Evolutionary conservation across 2,888 invertebrate genomes (phyloP).

Genomic region (Lasioglossum vierecki): DNA sequence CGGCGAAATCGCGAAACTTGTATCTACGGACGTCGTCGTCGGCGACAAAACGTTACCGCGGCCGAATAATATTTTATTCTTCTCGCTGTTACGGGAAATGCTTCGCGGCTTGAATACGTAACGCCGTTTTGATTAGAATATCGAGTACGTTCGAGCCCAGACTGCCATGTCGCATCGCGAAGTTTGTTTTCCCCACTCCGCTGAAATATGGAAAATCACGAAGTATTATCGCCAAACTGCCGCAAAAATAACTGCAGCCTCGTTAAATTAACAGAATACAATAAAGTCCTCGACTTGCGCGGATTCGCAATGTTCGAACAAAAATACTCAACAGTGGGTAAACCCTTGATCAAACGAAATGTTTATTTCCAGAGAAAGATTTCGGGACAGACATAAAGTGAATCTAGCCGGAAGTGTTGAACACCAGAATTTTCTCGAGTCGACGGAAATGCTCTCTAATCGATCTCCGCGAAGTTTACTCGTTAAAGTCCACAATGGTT

Average conservation of each 20-base stretch:
- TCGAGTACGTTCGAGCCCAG: conserved; percentile 25
- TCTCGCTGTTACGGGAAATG: conserved; percentile 45
- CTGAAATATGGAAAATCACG: background rate
- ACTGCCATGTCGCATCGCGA: background rate
- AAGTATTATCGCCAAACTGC: background rate
- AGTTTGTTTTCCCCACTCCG: background rate
- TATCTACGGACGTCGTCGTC: conserved; percentile 49
- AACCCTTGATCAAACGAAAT: no score
- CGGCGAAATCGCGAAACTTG: conserved; percentile 71
- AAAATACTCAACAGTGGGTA: no score
- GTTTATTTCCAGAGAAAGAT: background rate
- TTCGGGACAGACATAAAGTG: background rate
- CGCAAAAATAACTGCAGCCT: background rate
- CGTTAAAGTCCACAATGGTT: background rate
- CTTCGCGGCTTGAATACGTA: conserved; percentile 62
- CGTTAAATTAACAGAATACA: background rate
- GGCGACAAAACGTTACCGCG: conserved; percentile 68
- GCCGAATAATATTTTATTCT: conserved; percentile 66
- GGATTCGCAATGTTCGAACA: no score
- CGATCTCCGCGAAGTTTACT: background rate
- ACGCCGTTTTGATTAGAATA: conserved; percentile 61
- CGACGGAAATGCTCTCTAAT: background rate
- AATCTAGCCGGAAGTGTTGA: background rate
- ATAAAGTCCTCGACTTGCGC: no score
- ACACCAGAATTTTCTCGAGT: background rate